Evolutionary conservation across 2,113 vertebrate genomes (phyloP).

Genomic region (Agelaius tricolor): DNA sequence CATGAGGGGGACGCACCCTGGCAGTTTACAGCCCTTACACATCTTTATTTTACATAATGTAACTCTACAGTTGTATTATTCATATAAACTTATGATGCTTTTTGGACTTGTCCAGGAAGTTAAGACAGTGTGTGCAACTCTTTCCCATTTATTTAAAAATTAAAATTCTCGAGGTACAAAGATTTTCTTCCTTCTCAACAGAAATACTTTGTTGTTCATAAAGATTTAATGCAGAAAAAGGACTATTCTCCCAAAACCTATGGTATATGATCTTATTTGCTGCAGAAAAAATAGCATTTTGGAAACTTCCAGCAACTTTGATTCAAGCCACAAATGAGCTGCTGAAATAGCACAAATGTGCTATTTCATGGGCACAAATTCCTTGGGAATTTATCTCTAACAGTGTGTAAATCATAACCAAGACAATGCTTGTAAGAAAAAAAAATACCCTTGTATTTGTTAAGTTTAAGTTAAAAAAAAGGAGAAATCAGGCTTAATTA

Average conservation of each 20-base stretch:
- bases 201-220: neutral
- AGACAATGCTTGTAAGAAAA: neutral
- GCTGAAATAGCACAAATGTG: neutral
- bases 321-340: neutral
- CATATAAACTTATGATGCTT: neutral
- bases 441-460: neutral
- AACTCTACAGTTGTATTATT: neutral
- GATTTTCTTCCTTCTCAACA: neutral
- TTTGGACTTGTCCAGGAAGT: neutral
- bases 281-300: neutral
- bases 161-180: neutral
- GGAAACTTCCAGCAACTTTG: neutral
- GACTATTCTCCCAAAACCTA: neutral
- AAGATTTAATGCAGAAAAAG: neutral
- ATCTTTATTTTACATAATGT: neutral
- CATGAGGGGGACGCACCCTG: neutral
- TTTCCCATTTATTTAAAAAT: neutral
- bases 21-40: neutral
- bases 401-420: no score
- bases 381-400: neutral
- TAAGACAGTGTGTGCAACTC: fast-evolving
- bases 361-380: neutral
- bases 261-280: neutral
- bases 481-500: neutral
- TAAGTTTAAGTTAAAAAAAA: neutral